These are phyloP conservation scores for Corythaixoides concolor DNA, from an alignment of 2,113 vertebrate species.

Conservation along the genomic window DNA sequence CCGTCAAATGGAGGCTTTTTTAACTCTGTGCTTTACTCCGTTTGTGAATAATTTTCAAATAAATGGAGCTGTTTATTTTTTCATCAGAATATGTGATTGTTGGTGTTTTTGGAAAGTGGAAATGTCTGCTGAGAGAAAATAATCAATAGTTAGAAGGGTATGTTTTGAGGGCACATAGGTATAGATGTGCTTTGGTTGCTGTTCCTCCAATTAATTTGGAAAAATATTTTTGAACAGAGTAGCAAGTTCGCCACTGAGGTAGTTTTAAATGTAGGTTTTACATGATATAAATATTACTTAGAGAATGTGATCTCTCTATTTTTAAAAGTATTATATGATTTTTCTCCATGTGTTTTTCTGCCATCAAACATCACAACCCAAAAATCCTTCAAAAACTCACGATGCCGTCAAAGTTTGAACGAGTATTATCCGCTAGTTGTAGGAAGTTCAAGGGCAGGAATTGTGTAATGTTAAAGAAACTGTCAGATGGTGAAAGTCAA, in stretches of 20 bases:
- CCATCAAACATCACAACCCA: not conserved
- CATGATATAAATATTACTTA: not conserved
- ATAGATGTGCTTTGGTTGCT: not conserved
- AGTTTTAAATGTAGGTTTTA: not conserved
- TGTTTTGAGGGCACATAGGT: not conserved
- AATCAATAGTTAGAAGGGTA: not conserved
- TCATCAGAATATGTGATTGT: not conserved
- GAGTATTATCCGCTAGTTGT: not conserved
- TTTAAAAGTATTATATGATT: not conserved
- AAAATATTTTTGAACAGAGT: not conserved
- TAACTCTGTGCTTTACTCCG: not conserved
- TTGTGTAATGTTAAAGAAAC: not conserved
- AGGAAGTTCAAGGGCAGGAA: not conserved
- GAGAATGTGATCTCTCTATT: not conserved
- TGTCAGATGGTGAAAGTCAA: not conserved
- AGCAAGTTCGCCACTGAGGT: not conserved
- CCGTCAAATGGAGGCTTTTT: not conserved
- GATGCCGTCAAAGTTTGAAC: not conserved
- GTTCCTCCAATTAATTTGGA: not conserved
- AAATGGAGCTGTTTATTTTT: not conserved
- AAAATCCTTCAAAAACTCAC: not conserved
- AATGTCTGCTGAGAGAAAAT: not conserved
- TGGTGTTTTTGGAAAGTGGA: not conserved
- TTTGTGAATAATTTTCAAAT: not conserved
- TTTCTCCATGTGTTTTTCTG: not conserved